Percentiles rank a stretch among this genome's conserved stretches.
Conservation (phyloP, 2,113 vertebrate genomes). For the Prinia subflava region DNA sequence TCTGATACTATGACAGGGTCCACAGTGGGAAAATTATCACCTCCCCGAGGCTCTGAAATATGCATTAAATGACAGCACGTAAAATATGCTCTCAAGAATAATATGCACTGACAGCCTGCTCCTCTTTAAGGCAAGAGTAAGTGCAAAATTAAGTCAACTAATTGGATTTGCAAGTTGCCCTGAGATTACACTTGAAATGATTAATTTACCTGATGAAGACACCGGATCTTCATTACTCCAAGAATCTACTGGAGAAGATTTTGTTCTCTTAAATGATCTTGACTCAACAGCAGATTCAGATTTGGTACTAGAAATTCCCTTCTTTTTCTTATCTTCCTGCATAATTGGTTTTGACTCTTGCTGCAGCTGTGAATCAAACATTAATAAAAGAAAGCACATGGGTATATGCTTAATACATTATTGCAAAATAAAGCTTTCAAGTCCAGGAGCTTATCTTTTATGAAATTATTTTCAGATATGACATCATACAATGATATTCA, state of each 20-base stretch:
- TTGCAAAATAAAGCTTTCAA: neutral
- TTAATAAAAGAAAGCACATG: neutral
- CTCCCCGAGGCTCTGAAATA: neutral
- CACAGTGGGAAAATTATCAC: neutral
- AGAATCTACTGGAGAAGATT: neutral
- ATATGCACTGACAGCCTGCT: neutral
- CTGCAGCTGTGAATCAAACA: constrained; percentile 22
- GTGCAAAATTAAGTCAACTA: neutral
- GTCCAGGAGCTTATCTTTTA: neutral
- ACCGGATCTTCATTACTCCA: neutral
- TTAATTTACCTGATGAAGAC: constrained; percentile 46
- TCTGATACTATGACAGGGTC: neutral
- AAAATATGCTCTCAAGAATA: neutral
- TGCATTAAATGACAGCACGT: neutral
- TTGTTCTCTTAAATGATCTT: neutral
- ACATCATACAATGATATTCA: neutral
- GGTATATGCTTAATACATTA: neutral
- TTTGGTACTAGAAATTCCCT: neutral
- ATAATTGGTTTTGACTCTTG: neutral
- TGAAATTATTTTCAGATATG: neutral
- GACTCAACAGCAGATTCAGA: neutral
- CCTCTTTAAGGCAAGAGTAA: neutral
- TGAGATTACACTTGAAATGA: neutral
- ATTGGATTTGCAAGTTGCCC: constrained; percentile 7
- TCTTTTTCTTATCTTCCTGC: constrained; percentile 1